Evolutionary conservation across 2,888 invertebrate species (phyloP).

Genomic region (Bombylius discolor): DNA sequence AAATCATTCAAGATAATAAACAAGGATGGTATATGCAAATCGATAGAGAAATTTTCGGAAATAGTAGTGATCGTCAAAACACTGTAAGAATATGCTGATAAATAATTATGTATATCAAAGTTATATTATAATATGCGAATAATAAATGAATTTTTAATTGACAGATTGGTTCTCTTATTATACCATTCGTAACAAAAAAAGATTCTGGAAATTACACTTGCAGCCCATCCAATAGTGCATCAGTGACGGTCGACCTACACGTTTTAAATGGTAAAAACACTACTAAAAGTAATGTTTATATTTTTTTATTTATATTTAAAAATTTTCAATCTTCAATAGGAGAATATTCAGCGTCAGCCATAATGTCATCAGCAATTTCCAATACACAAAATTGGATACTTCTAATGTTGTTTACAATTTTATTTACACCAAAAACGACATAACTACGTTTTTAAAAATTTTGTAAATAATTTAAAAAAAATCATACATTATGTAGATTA

Average conservation of each 20-base stretch:
- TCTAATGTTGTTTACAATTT: neutral
- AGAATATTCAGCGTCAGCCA: conserved; percentile 37
- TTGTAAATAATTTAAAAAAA: neutral
- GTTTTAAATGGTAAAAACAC: conserved; percentile 66
- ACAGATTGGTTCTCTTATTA: conserved; percentile 35
- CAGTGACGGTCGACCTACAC: conserved; percentile 78
- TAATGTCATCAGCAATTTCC: conserved; percentile 23
- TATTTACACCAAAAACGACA: neutral
- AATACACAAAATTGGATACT: neutral
- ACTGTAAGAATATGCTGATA: conserved; percentile 12
- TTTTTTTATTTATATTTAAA: conserved; percentile 11
- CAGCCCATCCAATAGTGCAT: conserved; percentile 82
- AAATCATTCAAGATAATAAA: conserved; percentile 36
- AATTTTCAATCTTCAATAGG: conserved; percentile 18
- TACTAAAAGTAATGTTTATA: no score
- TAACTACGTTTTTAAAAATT: neutral
- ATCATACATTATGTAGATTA: no score
- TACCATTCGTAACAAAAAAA: conserved; percentile 34
- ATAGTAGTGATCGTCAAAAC: conserved; percentile 18
- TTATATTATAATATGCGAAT: no score
- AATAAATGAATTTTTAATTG: neutral
- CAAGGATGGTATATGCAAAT: conserved; percentile 36
- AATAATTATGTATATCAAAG: neutral
- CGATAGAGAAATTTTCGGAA: conserved; percentile 31
- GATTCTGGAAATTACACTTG: conserved; percentile 76